Evolutionary conservation across 2,888 invertebrate genomes (phyloP).

Genomic region (Spatulosminthurus flaviceps): DNA sequence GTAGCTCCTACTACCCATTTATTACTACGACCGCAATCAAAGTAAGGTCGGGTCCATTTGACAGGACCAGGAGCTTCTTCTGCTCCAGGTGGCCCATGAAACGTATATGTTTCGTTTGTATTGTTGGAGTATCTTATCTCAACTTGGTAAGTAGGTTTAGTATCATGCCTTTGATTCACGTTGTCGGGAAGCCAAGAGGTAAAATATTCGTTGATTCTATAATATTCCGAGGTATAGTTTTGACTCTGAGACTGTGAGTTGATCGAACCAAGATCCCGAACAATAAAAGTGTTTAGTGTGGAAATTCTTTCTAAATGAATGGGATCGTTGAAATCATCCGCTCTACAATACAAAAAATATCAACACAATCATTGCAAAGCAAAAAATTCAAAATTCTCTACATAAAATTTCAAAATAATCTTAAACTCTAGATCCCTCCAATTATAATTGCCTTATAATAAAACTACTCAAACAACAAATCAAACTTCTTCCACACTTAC

Average conservation of each 20-base stretch:
- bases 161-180: conserved; percentile 79
- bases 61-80: conserved; percentile 88
- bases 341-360: conserved; percentile 67
- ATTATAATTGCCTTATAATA: too few relatives aligned
- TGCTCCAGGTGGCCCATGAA: conserved; percentile 85
- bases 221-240: conserved; percentile 91
- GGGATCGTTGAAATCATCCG: conserved; percentile 95
- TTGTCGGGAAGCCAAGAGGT: conserved; percentile 89
- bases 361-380: background rate
- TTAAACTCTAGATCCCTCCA: too few relatives aligned
- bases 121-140: conserved; percentile 93
- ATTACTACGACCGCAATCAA: conserved; percentile 94
- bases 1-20: conserved; percentile 95
- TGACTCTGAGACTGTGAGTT: conserved; percentile 79
- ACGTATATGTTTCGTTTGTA: conserved; percentile 95
- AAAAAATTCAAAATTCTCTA: too few relatives aligned
- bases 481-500: too few relatives aligned
- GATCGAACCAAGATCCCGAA: conserved; percentile 86
- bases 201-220: conserved; percentile 93
- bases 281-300: conserved; percentile 89
- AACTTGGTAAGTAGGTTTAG: conserved; percentile 92
- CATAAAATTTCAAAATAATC: too few relatives aligned
- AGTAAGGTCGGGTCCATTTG: conserved; percentile 93
- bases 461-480: too few relatives aligned
- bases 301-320: conserved; percentile 94